Evolutionary conservation across 2,113 vertebrate genomes (phyloP).

Genomic region (Corythaixoides concolor): DNA sequence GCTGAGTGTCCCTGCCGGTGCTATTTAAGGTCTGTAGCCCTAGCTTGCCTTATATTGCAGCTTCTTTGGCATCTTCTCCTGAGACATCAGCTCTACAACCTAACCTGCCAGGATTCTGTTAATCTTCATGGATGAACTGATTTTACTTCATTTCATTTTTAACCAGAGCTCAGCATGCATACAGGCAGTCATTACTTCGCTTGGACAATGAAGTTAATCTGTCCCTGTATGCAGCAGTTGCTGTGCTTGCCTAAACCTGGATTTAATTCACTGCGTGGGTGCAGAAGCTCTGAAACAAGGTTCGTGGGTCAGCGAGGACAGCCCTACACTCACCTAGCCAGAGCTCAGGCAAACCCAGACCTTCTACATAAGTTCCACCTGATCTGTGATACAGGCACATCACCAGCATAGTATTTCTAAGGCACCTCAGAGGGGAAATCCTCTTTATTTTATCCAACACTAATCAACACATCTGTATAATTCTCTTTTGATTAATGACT

Average conservation of each 20-base stretch:
- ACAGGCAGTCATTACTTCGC: neutral
- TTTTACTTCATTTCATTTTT: neutral
- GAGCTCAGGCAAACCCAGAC: neutral
- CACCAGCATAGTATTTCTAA: neutral
- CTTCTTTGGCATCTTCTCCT: neutral
- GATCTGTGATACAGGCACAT: rapidly evolving
- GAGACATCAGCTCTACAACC: neutral
- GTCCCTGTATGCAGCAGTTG: neutral
- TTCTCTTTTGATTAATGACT: neutral
- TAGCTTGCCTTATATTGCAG: rapidly evolving
- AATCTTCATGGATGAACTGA: neutral
- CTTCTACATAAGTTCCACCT: neutral
- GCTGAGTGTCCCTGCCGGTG: neutral
- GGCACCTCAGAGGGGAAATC: neutral
- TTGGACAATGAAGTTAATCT: neutral
- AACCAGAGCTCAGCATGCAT: rapidly evolving
- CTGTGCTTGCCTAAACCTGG: neutral
- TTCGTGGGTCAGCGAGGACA: neutral
- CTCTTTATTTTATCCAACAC: neutral
- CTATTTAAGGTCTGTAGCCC: neutral
- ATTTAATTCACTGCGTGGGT: neutral
- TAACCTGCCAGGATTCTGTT: neutral
- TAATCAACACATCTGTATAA: neutral
- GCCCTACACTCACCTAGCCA: neutral
- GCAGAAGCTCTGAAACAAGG: neutral